Conservation (phyloP, 2,888 invertebrate species). For the Brassicogethes aeneus region DNA sequence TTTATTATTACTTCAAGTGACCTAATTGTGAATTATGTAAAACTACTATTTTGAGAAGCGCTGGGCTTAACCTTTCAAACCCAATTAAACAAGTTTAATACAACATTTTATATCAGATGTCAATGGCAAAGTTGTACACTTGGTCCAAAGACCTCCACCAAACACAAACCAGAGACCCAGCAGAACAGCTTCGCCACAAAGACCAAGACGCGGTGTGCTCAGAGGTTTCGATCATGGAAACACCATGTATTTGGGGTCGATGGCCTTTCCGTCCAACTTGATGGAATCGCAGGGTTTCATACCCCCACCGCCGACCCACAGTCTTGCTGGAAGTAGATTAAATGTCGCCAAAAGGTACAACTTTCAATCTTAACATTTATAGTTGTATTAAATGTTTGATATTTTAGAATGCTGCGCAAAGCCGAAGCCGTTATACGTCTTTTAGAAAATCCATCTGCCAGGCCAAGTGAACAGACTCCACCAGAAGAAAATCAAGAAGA, state of each 20-base stretch:
- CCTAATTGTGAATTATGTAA: too few relatives aligned
- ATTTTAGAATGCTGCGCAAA: slow-evolving; percentile 43
- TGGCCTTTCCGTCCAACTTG: slow-evolving; percentile 47
- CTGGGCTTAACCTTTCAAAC: too few relatives aligned
- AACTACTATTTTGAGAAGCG: too few relatives aligned
- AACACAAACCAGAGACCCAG: slow-evolving; percentile 24
- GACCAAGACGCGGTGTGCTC: slow-evolving; percentile 18
- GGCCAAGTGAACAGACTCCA: slow-evolving; percentile 25
- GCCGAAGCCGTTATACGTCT: slow-evolving; percentile 41
- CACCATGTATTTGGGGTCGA: slow-evolving; percentile 50
- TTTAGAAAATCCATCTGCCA: slow-evolving; percentile 39
- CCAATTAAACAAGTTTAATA: too few relatives aligned
- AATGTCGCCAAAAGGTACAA: slow-evolving; percentile 41
- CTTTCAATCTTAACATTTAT: slow-evolving; percentile 2
- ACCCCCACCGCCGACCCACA: slow-evolving; percentile 43
- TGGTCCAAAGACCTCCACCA: slow-evolving; percentile 84
- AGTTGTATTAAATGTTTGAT: too few relatives aligned
- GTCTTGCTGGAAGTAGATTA: slow-evolving; percentile 45
- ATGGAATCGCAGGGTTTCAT: slow-evolving; percentile 41
- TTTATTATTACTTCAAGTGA: too few relatives aligned
- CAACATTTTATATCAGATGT: slow-evolving; percentile 59
- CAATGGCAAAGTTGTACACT: slow-evolving; percentile 84
- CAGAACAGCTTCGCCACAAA: slow-evolving; percentile 28
- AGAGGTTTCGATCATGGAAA: slow-evolving; percentile 36
- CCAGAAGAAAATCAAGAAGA: slow-evolving; percentile 34